A percentile compares a stretch with the other conserved stretches of the same genome.
These are phyloP conservation scores for Megaustenia siamemsis DNA, from an alignment of 2,888 invertebrate species.

Conservation along the genomic window DNA sequence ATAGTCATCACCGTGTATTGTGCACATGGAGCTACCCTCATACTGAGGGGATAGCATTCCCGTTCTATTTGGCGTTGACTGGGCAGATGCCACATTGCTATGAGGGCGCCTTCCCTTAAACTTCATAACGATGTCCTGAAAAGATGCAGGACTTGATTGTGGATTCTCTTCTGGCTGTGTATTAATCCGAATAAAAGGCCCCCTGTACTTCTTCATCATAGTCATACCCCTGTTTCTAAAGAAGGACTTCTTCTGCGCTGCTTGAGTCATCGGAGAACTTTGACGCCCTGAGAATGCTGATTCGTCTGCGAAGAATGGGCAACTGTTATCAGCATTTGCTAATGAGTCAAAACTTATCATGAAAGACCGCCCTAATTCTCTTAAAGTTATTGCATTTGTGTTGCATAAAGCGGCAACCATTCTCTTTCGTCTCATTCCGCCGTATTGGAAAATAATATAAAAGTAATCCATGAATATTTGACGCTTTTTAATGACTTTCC, in stretches of 20 bases:
- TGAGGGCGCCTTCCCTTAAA: slow-evolving; percentile 41
- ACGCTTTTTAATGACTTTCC: slow-evolving; percentile 54
- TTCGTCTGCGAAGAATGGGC: slow-evolving; percentile 47
- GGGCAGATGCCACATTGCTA: slow-evolving; percentile 2
- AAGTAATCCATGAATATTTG: slow-evolving; percentile 59
- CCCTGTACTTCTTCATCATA: not conserved
- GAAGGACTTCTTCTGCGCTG: slow-evolving; percentile 37
- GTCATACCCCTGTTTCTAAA: slow-evolving; percentile 30
- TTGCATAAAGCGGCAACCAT: slow-evolving; percentile 57
- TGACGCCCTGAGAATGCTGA: not conserved
- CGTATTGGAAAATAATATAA: slow-evolving; percentile 53
- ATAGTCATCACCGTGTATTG: slow-evolving; percentile 46
- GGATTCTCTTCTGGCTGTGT: slow-evolving; percentile 38
- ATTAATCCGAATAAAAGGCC: slow-evolving; percentile 33
- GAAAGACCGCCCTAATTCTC: slow-evolving; percentile 55
- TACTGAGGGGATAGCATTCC: not conserved
- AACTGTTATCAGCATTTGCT: slow-evolving; percentile 46
- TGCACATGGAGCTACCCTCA: slow-evolving; percentile 50
- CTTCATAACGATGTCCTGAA: slow-evolving; percentile 49
- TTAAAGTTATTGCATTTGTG: slow-evolving; percentile 55
- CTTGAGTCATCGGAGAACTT: not conserved
- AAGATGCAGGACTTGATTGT: slow-evolving; percentile 2
- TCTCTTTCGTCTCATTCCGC: slow-evolving; percentile 50
- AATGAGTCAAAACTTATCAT: slow-evolving; percentile 54
- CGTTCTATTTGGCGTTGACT: not conserved